Evolutionary conservation across 2,888 invertebrate species (phyloP).

Genomic region (Mimachlamys varia): DNA sequence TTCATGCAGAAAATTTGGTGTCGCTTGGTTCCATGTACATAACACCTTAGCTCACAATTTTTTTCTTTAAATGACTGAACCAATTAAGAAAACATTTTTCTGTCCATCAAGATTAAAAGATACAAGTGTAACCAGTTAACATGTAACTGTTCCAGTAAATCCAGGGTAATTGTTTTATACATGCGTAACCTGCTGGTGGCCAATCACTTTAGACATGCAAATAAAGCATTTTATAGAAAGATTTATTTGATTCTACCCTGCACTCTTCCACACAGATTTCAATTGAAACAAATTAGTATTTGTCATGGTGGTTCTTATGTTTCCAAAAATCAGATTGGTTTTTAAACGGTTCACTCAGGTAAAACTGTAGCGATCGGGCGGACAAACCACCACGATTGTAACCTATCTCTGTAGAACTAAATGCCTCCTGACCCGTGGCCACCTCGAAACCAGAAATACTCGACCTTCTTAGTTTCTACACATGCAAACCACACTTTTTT

Average conservation of each 20-base stretch:
- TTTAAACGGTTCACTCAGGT: slow-evolving; percentile 21
- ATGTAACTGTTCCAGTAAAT: background rate
- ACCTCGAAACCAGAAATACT: slow-evolving; percentile 3
- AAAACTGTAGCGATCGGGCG: background rate
- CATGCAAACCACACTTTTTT: background rate
- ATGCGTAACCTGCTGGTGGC: slow-evolving; percentile 8
- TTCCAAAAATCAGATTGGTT: slow-evolving; percentile 15
- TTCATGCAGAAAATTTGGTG: background rate
- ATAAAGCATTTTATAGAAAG: background rate
- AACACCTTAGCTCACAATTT: background rate
- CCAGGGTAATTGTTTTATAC: background rate
- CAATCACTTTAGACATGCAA: background rate
- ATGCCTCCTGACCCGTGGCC: background rate
- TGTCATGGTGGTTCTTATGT: slow-evolving; percentile 9
- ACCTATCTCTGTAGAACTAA: background rate
- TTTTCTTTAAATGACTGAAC: background rate
- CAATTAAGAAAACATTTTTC: background rate
- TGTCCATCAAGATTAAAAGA: slow-evolving; percentile 3
- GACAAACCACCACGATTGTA: background rate
- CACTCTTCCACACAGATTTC: background rate
- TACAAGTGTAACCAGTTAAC: background rate
- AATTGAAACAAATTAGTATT: slow-evolving; percentile 29
- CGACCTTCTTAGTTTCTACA: background rate
- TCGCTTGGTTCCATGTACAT: background rate
- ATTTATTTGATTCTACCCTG: background rate